Base-by-base conservation (phyloP, 2,797 vertebrate genomes). In the Podargus strigoides region DNA sequence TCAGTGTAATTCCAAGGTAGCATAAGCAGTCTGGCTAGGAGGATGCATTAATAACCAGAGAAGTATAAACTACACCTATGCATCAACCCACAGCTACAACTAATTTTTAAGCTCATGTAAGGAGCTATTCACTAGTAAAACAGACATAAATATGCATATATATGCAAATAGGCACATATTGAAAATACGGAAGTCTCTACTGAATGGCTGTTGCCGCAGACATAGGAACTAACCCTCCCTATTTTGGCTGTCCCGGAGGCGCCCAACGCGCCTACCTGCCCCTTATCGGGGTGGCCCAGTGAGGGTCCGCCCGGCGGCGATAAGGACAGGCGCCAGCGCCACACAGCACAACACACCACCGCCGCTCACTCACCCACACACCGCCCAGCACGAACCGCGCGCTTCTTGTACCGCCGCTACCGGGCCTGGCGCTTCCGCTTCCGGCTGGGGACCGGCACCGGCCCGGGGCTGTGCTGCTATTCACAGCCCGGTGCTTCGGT, bases 71-170 rank as follows among this genome's bases (percentile, higher is more conserved):
- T 5, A 32, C 55, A 24, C 24, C 27, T 1, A 32, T 1, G 9
- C 47, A 23, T 4, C 59, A n/a, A 4, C 23, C 21, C n/a, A 10
- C 8, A 9, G 30, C 3, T 8, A 26, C 30, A 14, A 6, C 14
- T 21, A n/a, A 0, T 6, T 46, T 32, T 28, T 15, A 55, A 21
- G 1, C 2, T 5, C 21, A n/a, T 62, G 15, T 14, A 26, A 17
- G 3, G 13, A 32, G 5, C 0, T 18, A n/a, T 10, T 27, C 30
- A 18, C 3, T 6, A 24, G 11, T 1, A 15, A 37, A 36, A 5
- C 30, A 14, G 4, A 13, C 8, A 15, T 0, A 34, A 6, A 21
- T 2, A 21, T 0, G 3, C 0, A 47, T 0, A 14, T 3, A 2
- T 1, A 44, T 1, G 1, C 21, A 37, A 62, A 59, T 0, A 47